phyloP scores from a whole-genome alignment of 2,888 invertebrate species.

The Eilema depressum region DNA sequence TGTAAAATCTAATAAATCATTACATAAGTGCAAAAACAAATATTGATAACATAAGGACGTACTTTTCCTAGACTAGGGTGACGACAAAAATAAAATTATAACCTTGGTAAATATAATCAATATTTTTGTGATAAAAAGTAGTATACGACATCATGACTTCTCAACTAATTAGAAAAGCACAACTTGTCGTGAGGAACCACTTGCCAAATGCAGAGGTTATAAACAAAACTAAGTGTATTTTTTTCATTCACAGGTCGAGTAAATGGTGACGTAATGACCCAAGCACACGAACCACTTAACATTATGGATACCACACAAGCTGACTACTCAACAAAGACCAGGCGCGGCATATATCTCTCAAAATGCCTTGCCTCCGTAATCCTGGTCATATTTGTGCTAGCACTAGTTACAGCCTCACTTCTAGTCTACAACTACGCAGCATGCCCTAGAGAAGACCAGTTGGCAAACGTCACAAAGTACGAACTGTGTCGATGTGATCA shows the following conservation, averaged over 20 bases:
- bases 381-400: slow-evolving; percentile 88
- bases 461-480: slow-evolving; percentile 80
- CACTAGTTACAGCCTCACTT: slow-evolving; percentile 90
- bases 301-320: slow-evolving; percentile 89
- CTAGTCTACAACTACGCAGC: slow-evolving; percentile 92
- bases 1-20: no score
- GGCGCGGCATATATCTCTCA: slow-evolving; percentile 89
- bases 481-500: slow-evolving; percentile 78
- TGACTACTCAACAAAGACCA: slow-evolving; percentile 88
- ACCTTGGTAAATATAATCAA: not conserved
- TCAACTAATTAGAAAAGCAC: not conserved
- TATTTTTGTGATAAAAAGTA: not conserved
- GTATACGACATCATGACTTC: not conserved
- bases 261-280: slow-evolving; percentile 81
- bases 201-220: not conserved
- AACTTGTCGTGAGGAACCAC: not conserved
- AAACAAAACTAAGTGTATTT: slow-evolving; percentile 4
- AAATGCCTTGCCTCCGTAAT: slow-evolving; percentile 89
- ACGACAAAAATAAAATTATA: not conserved
- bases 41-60: no score
- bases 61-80: no score
- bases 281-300: slow-evolving; percentile 80
- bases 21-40: no score
- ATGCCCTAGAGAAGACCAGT: slow-evolving; percentile 85
- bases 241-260: slow-evolving; percentile 74